Percentiles rank a stretch among this genome's conserved stretches.
phyloP scores from a whole-genome alignment of 2,888 invertebrate genomes.

The Amphipoea lucens region DNA sequence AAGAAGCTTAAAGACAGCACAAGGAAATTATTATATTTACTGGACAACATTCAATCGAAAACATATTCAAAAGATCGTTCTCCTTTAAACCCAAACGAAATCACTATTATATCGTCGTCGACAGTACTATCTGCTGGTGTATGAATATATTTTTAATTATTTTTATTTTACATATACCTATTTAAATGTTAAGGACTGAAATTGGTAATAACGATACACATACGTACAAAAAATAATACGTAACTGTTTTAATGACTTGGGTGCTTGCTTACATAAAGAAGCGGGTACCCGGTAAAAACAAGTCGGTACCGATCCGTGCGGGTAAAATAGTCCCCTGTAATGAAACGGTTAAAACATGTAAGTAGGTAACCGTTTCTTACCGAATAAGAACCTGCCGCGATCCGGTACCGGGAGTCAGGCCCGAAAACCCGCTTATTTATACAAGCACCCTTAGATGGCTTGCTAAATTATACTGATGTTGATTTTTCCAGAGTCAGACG shows the following conservation, averaged over 20 bases:
- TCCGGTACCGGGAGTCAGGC: not conserved
- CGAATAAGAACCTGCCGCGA: not conserved
- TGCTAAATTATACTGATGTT: not conserved
- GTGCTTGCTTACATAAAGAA: not conserved
- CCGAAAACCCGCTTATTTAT: not conserved
- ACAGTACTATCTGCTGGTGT: constrained; percentile 47
- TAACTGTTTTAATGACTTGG: not conserved
- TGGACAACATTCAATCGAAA: constrained; percentile 82
- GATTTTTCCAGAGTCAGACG: constrained; percentile 58
- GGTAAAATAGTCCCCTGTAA: no score
- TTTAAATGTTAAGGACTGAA: not conserved
- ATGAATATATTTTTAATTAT: constrained; percentile 54
- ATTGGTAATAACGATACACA: constrained; percentile 16
- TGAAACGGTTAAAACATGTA: no score
- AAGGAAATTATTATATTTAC: constrained; percentile 76
- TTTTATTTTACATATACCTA: not conserved
- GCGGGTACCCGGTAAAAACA: not conserved
- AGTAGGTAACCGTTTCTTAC: no score
- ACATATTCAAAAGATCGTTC: constrained; percentile 67
- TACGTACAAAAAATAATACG: not conserved
- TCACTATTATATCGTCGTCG: constrained; percentile 52
- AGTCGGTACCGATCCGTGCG: no score
- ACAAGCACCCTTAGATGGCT: not conserved
- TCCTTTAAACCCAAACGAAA: constrained; percentile 47
- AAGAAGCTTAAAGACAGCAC: constrained; percentile 81